These are phyloP conservation scores for Lipophrys pholis DNA, from an alignment of 2,113 vertebrate species.

Conservation along the genomic window DNA sequence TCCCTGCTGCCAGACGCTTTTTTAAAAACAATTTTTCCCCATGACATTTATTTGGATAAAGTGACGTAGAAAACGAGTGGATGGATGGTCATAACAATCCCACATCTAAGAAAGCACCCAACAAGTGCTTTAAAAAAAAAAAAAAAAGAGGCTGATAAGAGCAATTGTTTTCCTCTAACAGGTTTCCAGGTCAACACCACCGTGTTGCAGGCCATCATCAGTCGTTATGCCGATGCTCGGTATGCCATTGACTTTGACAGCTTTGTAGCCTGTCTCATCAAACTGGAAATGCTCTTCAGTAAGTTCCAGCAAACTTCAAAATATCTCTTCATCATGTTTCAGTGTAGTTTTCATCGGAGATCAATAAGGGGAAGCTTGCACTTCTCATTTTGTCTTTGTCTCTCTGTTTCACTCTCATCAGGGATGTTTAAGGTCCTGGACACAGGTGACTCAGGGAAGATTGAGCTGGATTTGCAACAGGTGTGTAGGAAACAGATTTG, in stretches of 20 bases:
- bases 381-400: not conserved
- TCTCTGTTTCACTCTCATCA: conserved; percentile 42
- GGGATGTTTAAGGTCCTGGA: conserved; percentile 79
- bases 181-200: conserved; percentile 86
- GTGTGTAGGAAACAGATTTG: conserved; percentile 40
- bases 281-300: conserved; percentile 90
- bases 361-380: conserved; percentile 2
- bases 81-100: not conserved
- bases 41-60: not conserved
- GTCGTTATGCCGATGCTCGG: conserved; percentile 75
- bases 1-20: not conserved
- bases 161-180: conserved; percentile 39
- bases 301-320: conserved; percentile 65
- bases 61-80: too few species aligned
- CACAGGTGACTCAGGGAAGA: conserved; percentile 51
- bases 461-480: conserved; percentile 74
- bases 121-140: too few species aligned
- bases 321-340: not conserved
- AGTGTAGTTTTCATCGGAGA: not conserved
- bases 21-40: not conserved
- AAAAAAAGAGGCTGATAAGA: not conserved
- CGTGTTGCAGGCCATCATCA: conserved; percentile 83
- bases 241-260: conserved; percentile 85
- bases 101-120: not conserved
- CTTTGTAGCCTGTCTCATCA: conserved; percentile 87